Percentiles rank a stretch among this genome's conserved stretches.
phyloP scores from a whole-genome alignment of 2,797 vertebrate genomes.

The Chlorospingus flavigularis region DNA sequence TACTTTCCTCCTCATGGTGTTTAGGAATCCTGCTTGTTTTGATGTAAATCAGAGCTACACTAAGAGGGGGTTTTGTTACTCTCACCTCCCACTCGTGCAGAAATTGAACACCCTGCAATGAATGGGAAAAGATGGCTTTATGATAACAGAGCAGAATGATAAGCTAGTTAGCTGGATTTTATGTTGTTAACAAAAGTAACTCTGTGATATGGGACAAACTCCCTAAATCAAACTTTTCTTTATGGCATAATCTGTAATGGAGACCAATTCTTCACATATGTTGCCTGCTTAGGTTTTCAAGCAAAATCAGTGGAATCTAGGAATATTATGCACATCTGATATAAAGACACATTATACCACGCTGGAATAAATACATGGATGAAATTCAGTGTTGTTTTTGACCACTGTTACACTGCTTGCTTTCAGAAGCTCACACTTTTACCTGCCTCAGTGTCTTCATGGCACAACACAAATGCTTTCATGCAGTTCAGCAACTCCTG shows the following conservation, averaged over 20 bases:
- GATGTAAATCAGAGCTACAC: neutral
- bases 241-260: neutral
- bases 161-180: neutral
- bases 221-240: neutral
- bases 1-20: neutral
- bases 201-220: neutral
- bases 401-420: neutral
- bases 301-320: neutral
- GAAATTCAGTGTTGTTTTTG: neutral
- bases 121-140: neutral
- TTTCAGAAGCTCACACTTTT: neutral
- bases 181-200: neutral
- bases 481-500: neutral
- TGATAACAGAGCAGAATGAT: neutral
- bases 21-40: neutral
- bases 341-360: neutral
- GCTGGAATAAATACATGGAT: neutral
- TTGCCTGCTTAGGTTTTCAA: neutral
- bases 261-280: neutral
- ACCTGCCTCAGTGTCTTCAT: neutral
- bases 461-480: neutral
- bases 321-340: neutral
- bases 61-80: neutral
- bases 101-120: accelerated
- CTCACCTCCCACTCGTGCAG: neutral